Evolutionary conservation across 1,140 invertebrate species (phyloP).

Genomic region (Zophobas morio): DNA sequence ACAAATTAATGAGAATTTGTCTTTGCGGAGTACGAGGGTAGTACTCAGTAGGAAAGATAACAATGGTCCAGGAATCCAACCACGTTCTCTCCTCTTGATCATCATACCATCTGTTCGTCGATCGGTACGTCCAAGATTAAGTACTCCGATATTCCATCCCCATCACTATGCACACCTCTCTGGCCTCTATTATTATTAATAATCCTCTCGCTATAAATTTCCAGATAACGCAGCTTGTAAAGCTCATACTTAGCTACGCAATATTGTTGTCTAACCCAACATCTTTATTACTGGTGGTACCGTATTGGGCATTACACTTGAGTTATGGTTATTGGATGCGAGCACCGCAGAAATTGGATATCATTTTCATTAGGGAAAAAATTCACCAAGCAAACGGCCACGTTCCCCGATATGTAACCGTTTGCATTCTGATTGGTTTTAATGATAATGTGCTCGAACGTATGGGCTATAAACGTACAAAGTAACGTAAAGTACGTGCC

Average conservation of each 20-base stretch:
- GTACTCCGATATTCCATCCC: no score
- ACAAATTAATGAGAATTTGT: no score
- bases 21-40: no score
- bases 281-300: conserved; percentile 52
- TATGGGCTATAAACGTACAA: conserved; percentile 23
- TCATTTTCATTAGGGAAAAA: conserved; percentile 30
- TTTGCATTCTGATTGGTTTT: conserved; percentile 18
- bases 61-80: no score
- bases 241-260: conserved; percentile 43
- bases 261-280: conserved; percentile 53
- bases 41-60: no score
- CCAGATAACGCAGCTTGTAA: conserved; percentile 44
- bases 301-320: conserved; percentile 45
- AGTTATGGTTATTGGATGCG: conserved; percentile 49
- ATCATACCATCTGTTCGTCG: no score
- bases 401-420: neutral
- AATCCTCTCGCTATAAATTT: neutral
- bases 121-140: no score
- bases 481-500: conserved; percentile 24
- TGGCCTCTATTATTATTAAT: neutral
- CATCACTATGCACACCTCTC: no score
- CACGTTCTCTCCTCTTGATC: no score
- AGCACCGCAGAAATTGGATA: conserved; percentile 33
- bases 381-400: neutral
- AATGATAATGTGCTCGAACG: conserved; percentile 6